Evolutionary conservation across 2,888 invertebrate species (phyloP).

Genomic region (Iphiclides podalirius): DNA sequence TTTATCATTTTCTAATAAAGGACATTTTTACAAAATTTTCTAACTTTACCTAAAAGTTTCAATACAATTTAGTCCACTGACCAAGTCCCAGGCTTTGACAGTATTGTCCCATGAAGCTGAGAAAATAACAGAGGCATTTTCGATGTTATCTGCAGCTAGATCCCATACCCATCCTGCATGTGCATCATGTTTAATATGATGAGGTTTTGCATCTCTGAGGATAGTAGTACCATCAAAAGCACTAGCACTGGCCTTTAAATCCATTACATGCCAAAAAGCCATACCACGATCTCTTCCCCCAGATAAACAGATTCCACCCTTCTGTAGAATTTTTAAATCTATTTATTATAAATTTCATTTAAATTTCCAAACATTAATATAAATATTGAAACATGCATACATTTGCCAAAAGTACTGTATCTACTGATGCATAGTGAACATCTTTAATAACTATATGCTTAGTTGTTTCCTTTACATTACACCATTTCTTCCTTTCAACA

Average conservation of each 20-base stretch:
- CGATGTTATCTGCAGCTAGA: slow-evolving; percentile 63
- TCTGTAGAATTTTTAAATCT: slow-evolving; percentile 42
- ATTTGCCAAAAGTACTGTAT: slow-evolving; percentile 78
- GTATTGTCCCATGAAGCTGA: slow-evolving; percentile 83
- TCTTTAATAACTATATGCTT: slow-evolving; percentile 72
- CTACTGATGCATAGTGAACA: slow-evolving; percentile 80
- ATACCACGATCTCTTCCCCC: slow-evolving; percentile 81
- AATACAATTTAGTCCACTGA: slow-evolving; percentile 60
- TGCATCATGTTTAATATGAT: slow-evolving; percentile 62
- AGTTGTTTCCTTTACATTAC: slow-evolving; percentile 60
- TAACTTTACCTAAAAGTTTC: slow-evolving; percentile 66
- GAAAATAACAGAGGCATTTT: slow-evolving; percentile 66
- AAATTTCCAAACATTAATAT: background rate
- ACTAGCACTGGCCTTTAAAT: slow-evolving; percentile 43
- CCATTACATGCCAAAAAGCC: slow-evolving; percentile 72
- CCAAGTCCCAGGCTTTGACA: slow-evolving; percentile 79
- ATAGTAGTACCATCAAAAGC: slow-evolving; percentile 42
- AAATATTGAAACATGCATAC: slow-evolving; percentile 50
- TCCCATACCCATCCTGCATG: slow-evolving; percentile 84
- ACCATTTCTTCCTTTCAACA: slow-evolving; percentile 79
- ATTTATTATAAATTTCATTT: slow-evolving; percentile 1
- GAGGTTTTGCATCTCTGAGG: slow-evolving; percentile 49
- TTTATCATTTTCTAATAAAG: no score
- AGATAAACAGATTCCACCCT: slow-evolving; percentile 74
- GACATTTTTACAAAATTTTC: no score